Evolutionary conservation across 1,140 invertebrate species (phyloP).

Genomic region (Sarcophaga bullata): DNA sequence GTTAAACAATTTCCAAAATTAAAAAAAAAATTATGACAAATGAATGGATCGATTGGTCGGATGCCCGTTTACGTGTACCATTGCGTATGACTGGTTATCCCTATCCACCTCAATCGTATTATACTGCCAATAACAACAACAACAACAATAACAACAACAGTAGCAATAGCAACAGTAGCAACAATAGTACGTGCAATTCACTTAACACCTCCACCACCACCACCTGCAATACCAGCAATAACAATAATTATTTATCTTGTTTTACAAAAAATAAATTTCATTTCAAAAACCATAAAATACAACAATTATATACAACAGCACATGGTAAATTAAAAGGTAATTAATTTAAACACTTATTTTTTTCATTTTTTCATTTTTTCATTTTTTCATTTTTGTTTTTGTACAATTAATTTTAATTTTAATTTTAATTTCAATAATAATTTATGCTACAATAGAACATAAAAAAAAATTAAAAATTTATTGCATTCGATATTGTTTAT

Average conservation of each 20-base stretch:
- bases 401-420: no score
- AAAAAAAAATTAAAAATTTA: not conserved
- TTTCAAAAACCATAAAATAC: conserved; percentile 58
- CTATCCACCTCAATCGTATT: conserved; percentile 32
- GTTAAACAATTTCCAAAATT: not conserved
- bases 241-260: conserved; percentile 47
- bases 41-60: conserved; percentile 65
- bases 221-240: conserved; percentile 27
- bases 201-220: not conserved
- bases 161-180: not conserved
- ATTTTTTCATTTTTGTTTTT: no score
- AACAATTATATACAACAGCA: conserved; percentile 55
- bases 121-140: conserved; percentile 29
- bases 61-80: conserved; percentile 61
- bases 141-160: conserved; percentile 10
- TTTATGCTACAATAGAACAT: no score
- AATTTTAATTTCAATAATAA: no score
- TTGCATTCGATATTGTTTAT: not conserved
- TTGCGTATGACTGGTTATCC: conserved; percentile 56
- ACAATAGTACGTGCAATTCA: not conserved
- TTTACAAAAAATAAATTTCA: conserved; percentile 56
- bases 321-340: conserved; percentile 58
- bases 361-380: no score
- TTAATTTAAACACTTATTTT: not conserved
- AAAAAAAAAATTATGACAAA: conserved; percentile 59